A percentile compares a stretch with the other conserved stretches of the same genome.
phyloP scores from a whole-genome alignment of 2,797 vertebrate genomes.

The Pteropus rufus region DNA sequence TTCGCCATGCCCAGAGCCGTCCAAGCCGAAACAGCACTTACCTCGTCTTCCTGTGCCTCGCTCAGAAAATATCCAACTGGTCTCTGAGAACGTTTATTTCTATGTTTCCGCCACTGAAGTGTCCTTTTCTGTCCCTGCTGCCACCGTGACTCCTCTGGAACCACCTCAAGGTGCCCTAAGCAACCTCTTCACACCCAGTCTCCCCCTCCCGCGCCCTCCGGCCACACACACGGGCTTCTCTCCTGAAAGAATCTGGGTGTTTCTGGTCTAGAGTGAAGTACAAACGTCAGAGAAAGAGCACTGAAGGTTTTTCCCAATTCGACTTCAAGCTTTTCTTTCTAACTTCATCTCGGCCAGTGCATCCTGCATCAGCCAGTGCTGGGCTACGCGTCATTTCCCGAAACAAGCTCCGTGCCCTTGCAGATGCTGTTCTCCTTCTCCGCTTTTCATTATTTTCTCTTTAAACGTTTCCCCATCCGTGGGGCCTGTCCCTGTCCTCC shows the following conservation, averaged over 20 bases:
- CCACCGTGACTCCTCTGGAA: not conserved
- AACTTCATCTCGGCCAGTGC: rapidly evolving
- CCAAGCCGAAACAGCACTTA: not conserved
- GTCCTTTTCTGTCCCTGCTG: not conserved
- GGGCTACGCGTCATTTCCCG: not conserved
- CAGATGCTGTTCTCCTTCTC: not conserved
- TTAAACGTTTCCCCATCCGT: not conserved
- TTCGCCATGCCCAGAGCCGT: not conserved
- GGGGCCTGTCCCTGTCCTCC: not conserved
- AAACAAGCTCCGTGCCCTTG: not conserved
- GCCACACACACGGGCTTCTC: not conserved
- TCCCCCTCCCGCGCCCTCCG: not conserved
- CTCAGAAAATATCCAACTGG: not conserved
- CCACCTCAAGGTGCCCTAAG: too few relatives aligned
- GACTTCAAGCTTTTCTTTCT: not conserved
- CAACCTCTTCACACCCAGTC: not conserved
- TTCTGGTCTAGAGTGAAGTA: not conserved
- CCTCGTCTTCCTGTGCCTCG: not conserved
- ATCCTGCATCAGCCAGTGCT: rapidly evolving
- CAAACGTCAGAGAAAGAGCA: not conserved
- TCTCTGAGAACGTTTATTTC: not conserved
- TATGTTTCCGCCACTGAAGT: not conserved
- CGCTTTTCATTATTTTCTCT: not conserved
- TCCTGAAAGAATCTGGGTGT: not conserved
- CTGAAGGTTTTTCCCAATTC: not conserved